Evolutionary conservation across 2,113 vertebrate genomes (phyloP).

Genomic region (Callipepla squamata): DNA sequence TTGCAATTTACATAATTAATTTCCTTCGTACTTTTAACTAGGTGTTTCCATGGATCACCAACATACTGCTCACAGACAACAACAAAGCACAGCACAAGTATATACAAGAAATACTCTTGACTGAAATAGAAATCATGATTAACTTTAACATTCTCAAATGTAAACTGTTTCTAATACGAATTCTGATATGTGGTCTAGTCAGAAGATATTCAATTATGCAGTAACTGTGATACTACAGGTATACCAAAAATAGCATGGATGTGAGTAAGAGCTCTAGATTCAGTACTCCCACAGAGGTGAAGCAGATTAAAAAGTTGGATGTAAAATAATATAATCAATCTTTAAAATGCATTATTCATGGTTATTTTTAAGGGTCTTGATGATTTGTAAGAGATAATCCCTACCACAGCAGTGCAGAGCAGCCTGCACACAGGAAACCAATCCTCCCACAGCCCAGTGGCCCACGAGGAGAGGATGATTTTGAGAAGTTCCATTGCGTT

Average conservation of each 20-base stretch:
- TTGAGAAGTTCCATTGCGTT: neutral
- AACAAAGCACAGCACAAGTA: neutral
- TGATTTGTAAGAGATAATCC: neutral
- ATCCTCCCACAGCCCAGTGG: neutral
- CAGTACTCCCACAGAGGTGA: neutral
- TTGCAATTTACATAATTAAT: neutral
- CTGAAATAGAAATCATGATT: neutral
- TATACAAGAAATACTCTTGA: neutral
- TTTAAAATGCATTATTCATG: neutral
- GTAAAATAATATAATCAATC: neutral
- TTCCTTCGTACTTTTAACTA: neutral
- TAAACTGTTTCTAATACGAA: neutral
- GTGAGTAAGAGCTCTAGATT: neutral
- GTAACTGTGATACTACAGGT: neutral
- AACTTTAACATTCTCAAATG: neutral
- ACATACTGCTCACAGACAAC: neutral
- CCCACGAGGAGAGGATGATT: neutral
- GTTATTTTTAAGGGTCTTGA: neutral
- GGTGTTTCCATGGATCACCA: neutral
- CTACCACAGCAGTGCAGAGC: neutral
- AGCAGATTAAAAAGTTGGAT: neutral
- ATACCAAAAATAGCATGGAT: rapidly evolving
- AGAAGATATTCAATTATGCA: neutral
- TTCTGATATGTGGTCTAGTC: neutral
- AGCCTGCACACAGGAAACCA: neutral